Base-by-base conservation (phyloP, 2,888 invertebrate genomes). In the Ditylenchus weischeri region DNA sequence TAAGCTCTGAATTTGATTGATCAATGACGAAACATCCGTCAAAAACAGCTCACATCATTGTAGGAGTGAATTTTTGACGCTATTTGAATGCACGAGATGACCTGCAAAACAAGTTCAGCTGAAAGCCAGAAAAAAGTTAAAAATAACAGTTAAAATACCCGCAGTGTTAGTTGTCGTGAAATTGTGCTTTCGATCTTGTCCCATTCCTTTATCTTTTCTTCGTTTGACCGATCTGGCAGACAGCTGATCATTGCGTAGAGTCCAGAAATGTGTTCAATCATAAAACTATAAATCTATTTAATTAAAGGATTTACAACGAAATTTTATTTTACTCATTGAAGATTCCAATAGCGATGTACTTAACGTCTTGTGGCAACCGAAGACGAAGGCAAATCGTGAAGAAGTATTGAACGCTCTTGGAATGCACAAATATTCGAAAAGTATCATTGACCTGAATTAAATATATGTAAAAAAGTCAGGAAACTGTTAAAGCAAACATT, bases 1-100 rank as follows among this genome's bases (percentile, higher is more conserved):
- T 50, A 85, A 70, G 47, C 83, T 75, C 84, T 84, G 71, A 35
- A 76, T 70, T 50, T 11, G 7, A 19, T 50, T 50, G n/a, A 50
- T 50, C 29, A n/a, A 19, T 18, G 62, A 47, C 38, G 29, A 15
- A 51, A 6, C 49, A 43, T 29, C 48, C 47, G 7, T 7, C 29
- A 48, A 43, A 38, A 47, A 11, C n/a, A 62, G 10, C 19, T 43
- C 49, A 10, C 62, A 36, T 62, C 83, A 64, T 84, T 83, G 72
- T 84, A 84, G 36, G 84, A 84, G 35, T 82, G 81, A 15, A 84
- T 75, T 75, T 86, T 86, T 72, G 84, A 84, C 63, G 85, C 84
- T 54, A 86, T 82, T 69, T 85, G 85, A 69, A 85, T 83, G 70
- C 84, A 84, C 4, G 84, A 82, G 6, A 84, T 74, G 0, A 84